Evolutionary conservation across 1,140 invertebrate genomes (phyloP).

Genomic region (Euwallacea fornicatus): DNA sequence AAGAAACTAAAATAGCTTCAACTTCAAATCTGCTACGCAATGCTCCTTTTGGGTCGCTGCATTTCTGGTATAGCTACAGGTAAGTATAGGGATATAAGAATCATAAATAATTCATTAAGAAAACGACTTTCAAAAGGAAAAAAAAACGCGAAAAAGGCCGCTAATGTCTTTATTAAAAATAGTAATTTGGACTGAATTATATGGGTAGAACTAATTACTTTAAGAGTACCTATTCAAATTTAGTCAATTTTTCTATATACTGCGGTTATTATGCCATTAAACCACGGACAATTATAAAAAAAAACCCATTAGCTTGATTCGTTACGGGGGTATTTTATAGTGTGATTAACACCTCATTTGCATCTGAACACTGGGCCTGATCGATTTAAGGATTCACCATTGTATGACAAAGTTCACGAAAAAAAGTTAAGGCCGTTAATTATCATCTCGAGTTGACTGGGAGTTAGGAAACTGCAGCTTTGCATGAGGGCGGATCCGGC

Average conservation of each 20-base stretch:
- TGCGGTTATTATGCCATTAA: neutral
- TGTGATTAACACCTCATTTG: neutral
- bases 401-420: neutral
- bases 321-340: neutral
- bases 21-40: too few relatives aligned
- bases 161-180: neutral
- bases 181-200: neutral
- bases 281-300: neutral
- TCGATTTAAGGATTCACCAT: neutral
- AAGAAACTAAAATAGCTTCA: too few relatives aligned
- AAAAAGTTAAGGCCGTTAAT: neutral
- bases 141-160: too few relatives aligned
- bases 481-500: neutral
- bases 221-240: neutral
- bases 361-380: neutral
- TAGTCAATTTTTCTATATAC: neutral
- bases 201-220: neutral
- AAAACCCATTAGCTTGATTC: neutral
- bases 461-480: neutral
- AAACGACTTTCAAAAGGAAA: too few relatives aligned
- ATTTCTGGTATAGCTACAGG: too few relatives aligned
- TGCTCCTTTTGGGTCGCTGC: too few relatives aligned
- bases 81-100: too few relatives aligned
- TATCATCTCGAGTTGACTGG: too few relatives aligned
- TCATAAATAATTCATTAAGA: too few relatives aligned